Evolutionary conservation across 1,140 invertebrate species (phyloP).

Genomic region (Ectropis grisescens): DNA sequence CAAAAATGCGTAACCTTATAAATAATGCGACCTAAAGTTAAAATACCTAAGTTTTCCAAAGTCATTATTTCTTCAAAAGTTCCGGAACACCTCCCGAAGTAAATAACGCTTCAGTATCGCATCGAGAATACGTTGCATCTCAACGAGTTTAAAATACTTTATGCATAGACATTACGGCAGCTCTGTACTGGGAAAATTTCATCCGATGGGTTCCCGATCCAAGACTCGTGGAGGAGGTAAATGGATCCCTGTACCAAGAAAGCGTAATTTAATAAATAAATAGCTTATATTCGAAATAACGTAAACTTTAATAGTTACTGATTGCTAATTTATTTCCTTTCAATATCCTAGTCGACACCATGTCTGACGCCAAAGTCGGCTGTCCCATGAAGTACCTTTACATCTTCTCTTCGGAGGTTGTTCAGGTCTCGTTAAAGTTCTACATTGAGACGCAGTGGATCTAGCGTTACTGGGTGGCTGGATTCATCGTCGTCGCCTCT

Average conservation of each 20-base stretch:
- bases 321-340: too few relatives aligned
- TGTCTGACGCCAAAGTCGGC: conserved; percentile 51
- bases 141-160: conserved; percentile 68
- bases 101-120: conserved; percentile 40
- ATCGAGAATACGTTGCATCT: conserved; percentile 58
- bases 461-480: conserved; percentile 76
- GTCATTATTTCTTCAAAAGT: background rate
- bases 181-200: conserved; percentile 52
- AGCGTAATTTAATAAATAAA: too few relatives aligned
- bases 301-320: too few relatives aligned
- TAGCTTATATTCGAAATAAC: too few relatives aligned
- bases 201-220: conserved; percentile 34
- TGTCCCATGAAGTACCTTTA: conserved; percentile 89
- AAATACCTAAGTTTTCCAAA: too few relatives aligned
- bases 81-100: conserved; percentile 8
- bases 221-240: too few relatives aligned
- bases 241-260: too few relatives aligned
- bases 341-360: conserved; percentile 23
- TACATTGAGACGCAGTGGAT: conserved; percentile 81
- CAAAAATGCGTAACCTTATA: too few relatives aligned
- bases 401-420: conserved; percentile 82
- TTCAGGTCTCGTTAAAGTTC: conserved; percentile 81
- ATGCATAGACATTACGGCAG: conserved; percentile 62
- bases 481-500: conserved; percentile 70
- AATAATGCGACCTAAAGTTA: too few relatives aligned